Percentiles rank a stretch among this genome's conserved stretches.
phyloP scores from a whole-genome alignment of 2,113 vertebrate genomes.

The Elephantulus edwardii region DNA sequence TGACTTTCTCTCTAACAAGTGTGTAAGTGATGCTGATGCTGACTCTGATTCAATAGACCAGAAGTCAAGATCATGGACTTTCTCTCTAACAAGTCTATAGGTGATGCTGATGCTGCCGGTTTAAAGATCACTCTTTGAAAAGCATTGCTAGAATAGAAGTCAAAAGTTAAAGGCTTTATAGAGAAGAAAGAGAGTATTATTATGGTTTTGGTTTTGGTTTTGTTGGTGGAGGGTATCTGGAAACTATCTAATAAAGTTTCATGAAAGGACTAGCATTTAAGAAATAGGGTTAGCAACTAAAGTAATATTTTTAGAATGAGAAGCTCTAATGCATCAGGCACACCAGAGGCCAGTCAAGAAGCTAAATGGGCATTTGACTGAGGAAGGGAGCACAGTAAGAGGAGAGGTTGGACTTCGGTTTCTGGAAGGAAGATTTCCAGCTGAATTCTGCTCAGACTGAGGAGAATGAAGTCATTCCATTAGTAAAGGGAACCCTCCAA shows the following conservation, averaged over 20 bases:
- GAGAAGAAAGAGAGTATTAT: not conserved
- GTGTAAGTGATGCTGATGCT: not conserved
- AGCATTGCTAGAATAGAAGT: not conserved
- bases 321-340: not conserved
- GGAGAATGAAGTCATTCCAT: not conserved
- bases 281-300: not conserved
- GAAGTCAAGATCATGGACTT: not conserved
- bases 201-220: not conserved
- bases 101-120: not conserved
- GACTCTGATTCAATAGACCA: not conserved
- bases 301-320: not conserved
- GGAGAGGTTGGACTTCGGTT: not conserved
- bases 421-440: not conserved
- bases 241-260: not conserved
- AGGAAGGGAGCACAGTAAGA: not conserved
- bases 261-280: not conserved
- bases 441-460: not conserved
- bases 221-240: not conserved
- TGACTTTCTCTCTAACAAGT: not conserved
- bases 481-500: not conserved
- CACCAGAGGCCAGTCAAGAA: not conserved
- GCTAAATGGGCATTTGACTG: rapidly evolving
- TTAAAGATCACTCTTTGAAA: not conserved
- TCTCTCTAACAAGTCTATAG: not conserved
- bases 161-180: not conserved